Evolutionary conservation across 2,113 vertebrate genomes (phyloP).

Genomic region (Paramormyrops kingsleyae): DNA sequence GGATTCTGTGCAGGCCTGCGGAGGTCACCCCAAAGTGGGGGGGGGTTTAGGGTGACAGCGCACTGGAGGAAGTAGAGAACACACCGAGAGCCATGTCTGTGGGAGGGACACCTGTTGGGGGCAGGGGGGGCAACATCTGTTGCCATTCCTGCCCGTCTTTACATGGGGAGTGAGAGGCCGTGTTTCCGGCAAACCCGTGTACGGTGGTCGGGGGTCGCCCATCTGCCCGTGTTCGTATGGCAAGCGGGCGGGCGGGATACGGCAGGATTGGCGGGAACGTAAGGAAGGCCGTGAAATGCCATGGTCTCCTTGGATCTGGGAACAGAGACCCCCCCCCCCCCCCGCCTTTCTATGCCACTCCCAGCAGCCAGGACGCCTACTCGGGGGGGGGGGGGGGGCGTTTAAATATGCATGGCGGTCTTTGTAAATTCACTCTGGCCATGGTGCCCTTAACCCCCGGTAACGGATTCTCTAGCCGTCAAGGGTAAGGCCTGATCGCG

Average conservation of each 20-base stretch:
- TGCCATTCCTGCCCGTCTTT: neutral
- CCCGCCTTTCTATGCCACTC: constrained; percentile 42
- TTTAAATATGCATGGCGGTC: constrained; percentile 36
- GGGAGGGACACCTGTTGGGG: constrained; percentile 14
- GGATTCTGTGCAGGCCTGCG: neutral
- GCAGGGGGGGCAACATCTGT: neutral
- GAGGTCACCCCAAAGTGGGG: neutral
- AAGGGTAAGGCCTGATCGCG: constrained; percentile 32
- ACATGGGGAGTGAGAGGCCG: neutral
- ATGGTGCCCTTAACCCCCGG: constrained; percentile 33
- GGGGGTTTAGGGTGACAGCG: neutral
- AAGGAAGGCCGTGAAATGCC: neutral
- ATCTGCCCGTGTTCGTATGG: neutral
- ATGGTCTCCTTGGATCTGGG: neutral
- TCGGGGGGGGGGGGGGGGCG: constrained; percentile 25
- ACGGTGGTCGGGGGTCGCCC: neutral
- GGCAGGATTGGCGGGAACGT: neutral
- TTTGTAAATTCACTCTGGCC: constrained; percentile 33
- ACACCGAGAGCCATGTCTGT: neutral
- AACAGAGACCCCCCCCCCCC: too few species aligned
- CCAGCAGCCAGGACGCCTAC: constrained; percentile 29
- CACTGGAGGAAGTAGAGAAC: neutral
- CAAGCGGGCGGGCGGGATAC: neutral
- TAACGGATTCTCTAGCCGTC: constrained; percentile 30
- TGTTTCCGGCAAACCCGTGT: too few species aligned